A percentile compares a stretch with the other conserved stretches of the same genome.
Evolutionary conservation across 2,888 invertebrate species (phyloP).

Genomic region (Himalopsyche anomala): DNA sequence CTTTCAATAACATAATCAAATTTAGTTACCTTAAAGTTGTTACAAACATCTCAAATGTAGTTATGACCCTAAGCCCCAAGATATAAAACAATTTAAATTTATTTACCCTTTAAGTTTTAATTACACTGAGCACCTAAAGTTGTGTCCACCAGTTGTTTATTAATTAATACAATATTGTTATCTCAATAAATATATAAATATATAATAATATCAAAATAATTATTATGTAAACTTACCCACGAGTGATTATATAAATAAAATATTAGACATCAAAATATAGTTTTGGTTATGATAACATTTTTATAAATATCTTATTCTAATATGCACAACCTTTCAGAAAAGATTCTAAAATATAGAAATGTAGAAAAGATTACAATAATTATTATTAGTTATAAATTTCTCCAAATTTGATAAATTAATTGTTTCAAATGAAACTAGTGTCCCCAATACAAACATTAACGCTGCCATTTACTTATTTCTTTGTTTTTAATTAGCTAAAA

Average conservation of each 20-base stretch:
- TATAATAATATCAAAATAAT: no score
- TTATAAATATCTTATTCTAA: conserved; percentile 1
- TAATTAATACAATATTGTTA: no score
- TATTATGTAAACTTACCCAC: no score
- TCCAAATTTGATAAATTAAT: no score
- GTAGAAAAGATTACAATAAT: neutral
- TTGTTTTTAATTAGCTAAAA: neutral
- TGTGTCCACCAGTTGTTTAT: neutral
- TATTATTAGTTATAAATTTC: neutral
- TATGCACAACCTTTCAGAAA: neutral
- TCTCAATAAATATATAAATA: no score
- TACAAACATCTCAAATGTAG: no score
- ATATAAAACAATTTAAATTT: no score
- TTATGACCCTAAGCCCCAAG: no score
- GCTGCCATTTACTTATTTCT: neutral
- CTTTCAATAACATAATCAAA: no score
- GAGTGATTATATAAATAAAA: neutral
- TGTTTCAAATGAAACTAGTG: no score
- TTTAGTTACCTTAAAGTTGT: no score
- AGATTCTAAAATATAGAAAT: neutral
- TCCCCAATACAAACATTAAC: no score
- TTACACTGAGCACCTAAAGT: neutral
- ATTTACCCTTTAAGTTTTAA: neutral
- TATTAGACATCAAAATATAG: conserved; percentile 20
- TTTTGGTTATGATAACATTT: neutral